Evolutionary conservation across 2,888 invertebrate genomes (phyloP).

Genomic region (Synanthedon myopaeformis): DNA sequence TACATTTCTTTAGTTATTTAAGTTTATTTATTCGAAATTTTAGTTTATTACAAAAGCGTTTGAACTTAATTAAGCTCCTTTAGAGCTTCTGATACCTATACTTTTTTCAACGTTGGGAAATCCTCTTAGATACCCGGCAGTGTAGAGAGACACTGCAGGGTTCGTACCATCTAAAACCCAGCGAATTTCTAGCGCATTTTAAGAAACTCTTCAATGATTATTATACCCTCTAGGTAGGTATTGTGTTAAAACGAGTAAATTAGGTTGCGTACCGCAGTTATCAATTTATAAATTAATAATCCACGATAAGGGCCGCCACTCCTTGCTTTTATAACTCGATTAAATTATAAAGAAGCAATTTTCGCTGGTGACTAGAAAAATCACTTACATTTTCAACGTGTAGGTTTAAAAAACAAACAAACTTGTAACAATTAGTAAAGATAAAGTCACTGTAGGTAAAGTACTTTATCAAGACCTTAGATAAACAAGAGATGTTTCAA

Average conservation of each 20-base stretch:
- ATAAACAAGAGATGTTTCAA: constrained; percentile 34
- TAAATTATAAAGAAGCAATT: constrained; percentile 15
- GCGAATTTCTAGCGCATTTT: too few species aligned
- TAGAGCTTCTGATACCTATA: too few species aligned
- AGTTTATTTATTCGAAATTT: too few species aligned
- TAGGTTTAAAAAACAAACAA: constrained; percentile 24
- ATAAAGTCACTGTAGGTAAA: constrained; percentile 40
- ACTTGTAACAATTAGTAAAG: constrained; percentile 40
- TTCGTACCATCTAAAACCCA: too few species aligned
- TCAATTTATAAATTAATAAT: constrained; percentile 12
- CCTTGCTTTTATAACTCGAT: constrained; percentile 25
- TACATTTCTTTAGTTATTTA: too few species aligned
- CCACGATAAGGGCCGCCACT: constrained; percentile 44
- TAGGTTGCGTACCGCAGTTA: background rate
- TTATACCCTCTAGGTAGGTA: too few species aligned
- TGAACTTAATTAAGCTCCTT: too few species aligned
- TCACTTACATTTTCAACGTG: constrained; percentile 14
- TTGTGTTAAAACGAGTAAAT: background rate
- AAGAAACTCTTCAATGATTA: too few species aligned
- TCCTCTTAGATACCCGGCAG: too few species aligned
- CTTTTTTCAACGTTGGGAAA: too few species aligned
- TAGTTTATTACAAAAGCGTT: too few species aligned
- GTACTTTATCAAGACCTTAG: constrained; percentile 33
- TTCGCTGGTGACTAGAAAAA: background rate
- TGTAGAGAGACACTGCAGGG: too few species aligned